Evolutionary conservation across 2,888 invertebrate species (phyloP).

Genomic region (Drosophila rubida): DNA sequence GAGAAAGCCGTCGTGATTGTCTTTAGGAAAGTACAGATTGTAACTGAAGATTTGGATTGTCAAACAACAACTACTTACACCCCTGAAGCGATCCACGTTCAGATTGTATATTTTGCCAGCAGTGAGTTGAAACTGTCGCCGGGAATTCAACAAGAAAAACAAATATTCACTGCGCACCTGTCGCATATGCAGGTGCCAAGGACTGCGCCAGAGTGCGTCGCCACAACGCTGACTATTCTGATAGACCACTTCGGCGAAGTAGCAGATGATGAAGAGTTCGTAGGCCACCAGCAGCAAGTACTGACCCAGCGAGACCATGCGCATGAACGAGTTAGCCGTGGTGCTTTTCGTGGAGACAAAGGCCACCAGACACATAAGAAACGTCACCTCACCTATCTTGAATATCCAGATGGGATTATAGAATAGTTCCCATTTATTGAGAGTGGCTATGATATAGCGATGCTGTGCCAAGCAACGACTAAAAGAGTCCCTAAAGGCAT

Average conservation of each 20-base stretch:
- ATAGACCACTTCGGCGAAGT: conserved; percentile 75
- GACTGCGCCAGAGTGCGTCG: conserved; percentile 76
- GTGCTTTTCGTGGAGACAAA: conserved; percentile 82
- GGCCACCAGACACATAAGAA: conserved; percentile 81
- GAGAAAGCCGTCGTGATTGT: conserved; percentile 81
- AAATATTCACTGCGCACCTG: conserved; percentile 72
- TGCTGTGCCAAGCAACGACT: conserved; percentile 79
- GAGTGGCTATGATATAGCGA: conserved; percentile 72
- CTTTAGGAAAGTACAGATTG: conserved; percentile 52
- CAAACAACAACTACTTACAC: conserved; percentile 32
- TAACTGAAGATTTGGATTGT: background rate
- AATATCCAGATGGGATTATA: conserved; percentile 81
- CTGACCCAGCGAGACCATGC: conserved; percentile 72
- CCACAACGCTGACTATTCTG: conserved; percentile 77
- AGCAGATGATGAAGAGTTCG: conserved; percentile 82
- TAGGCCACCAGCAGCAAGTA: conserved; percentile 75
- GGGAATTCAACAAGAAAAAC: conserved; percentile 72
- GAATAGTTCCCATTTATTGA: conserved; percentile 80
- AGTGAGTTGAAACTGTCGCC: conserved; percentile 68
- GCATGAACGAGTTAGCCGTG: conserved; percentile 71
- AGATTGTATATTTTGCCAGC: conserved; percentile 79
- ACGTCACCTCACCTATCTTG: conserved; percentile 79
- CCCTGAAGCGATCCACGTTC: conserved; percentile 69
- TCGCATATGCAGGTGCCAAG: conserved; percentile 75
- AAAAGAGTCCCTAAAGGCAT: conserved; percentile 64